Evolutionary conservation across 2,888 invertebrate genomes (phyloP), one percentile per base, ranked within the genome.

Genomic region (Cepaea hortensis): DNA sequence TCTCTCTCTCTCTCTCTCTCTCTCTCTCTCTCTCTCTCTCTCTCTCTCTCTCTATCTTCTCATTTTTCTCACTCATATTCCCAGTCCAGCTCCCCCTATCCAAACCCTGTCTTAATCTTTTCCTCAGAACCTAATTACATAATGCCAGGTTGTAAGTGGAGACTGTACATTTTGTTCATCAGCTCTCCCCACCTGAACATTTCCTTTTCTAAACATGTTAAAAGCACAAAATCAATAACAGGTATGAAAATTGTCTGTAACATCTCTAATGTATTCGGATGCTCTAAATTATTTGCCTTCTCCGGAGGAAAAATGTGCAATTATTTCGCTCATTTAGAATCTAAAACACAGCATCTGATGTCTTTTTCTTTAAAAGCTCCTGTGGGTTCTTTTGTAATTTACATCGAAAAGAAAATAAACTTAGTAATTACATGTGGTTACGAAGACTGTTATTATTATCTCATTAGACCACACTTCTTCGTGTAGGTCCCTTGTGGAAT

Each of bases 161-260:
- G 75, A 6, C 77, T 3, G 46, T 4, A 65, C 35, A 46, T 46
- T 80, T 65, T 80, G 65, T 46, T 80, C 65, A 80, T 80, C 80
- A 80, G 15, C 65, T 46, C 18, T 15, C 11, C 55, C n/a, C 46
- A 80, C 80, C 80, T 80, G 80, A 80, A 18, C 65, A 62, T 65
- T 62, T 1, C 35, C 35, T 80, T 80, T 77, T 77, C 55, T n/a
- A 18, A 3, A n/a, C 77, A 77, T 46, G 18, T 18, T 80, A 80
- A 65, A 62, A 62, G 62, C 80, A 50, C 80, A 80, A 80, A 80
- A 80, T 80, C 80, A 65, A 80, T 80, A 80, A 3, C 80, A 80
- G 80, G 80, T 80, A 65, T 23, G 46, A 35, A 23, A 50, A n/a
- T 75, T 50, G 77, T 55, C 77, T 76, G 55, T 61, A 77, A 77